Evolutionary conservation across 2,113 vertebrate genomes (phyloP), one percentile per base, ranked within the genome.

Genomic region (Vireo altiloquus): DNA sequence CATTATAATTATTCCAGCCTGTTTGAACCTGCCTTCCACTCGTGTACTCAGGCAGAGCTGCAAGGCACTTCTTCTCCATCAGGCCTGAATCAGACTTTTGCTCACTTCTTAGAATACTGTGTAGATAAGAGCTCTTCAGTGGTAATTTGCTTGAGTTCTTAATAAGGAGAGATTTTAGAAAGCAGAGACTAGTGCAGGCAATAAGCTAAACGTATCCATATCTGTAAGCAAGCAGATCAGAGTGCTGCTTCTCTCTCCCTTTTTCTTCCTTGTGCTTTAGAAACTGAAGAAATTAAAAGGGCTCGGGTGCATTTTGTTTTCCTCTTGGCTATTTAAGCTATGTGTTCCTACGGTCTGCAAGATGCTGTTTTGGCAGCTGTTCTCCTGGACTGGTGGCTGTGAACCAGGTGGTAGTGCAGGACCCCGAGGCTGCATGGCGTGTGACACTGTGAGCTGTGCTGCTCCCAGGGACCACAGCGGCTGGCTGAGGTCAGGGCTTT

Each of bases 1-100:
- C 90, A 93, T 95, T 90, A 94, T 68, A 94, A 94, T 96, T 92
- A 93, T 90, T 94, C 87, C 85, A 92, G 76, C 40, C 88, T 92
- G 68, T 89, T 75, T 59, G 86, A 94, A 86, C 86, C 80, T 90
- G 89, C 65, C 93, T 96, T 95, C 82, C 2, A 0, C 92, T 94
- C 0, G 0, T 57, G 27, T 16, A 20, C 56, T 90, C 68, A 77
- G 75, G 75, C 37, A 25, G 90, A 91, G 76, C 85, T 66, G 64
- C 56, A 35, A 88, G 68, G 65, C 75, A 47, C 39, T 94, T 83
- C 80, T 90, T 93, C 76, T 89, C 85, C 85, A 90, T 93, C 82
- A 78, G 35, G 53, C 31, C 72, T 89, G 82, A 93, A 90, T 93
- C 85, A 89, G 80, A 81, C 76, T 95, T 95, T 68, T 88, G 40